Base-by-base conservation (phyloP, 2,797 vertebrate species). In the Hypotaenidia okinawae region DNA sequence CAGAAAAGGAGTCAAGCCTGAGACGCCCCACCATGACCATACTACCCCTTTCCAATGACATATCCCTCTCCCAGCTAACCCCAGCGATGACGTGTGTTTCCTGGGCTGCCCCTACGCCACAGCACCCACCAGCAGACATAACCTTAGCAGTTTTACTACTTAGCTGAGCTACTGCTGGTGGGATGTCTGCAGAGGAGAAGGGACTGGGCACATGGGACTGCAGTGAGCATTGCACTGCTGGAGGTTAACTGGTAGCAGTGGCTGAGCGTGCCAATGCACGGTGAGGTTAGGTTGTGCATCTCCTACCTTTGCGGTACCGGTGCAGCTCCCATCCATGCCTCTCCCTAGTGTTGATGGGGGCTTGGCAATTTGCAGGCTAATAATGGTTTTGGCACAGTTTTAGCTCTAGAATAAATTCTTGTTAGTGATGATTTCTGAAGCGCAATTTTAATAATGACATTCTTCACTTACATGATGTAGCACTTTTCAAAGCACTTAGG, bases 381-480 rank as follows among this genome's bases (percentile, higher is more conserved):
- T 81, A 68, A 47, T 35, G 68, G 4, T 90, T 95, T 89, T 83
- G 79, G 91, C 6, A 6, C 72, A 33, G 73, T 78, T 93, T 52
- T 72, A 58, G 87, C 89, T 68, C 8, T 22, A 52, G 82, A 94
- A 89, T 59, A 84, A 94, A 76, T 61, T 62, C 94, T 94, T 73
- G 76, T 72, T 94, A 86, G 69, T 19, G 89, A 59, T 73, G 92
- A 87, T 85, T 95, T 96, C 94, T 91, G 89, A 96, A 96, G 84
- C 66, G 22, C 89, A 86, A 78, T 91, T 95, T 94, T 94, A 93
- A 92, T 93, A 96, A 96, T 95, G 66, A 90, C 84, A 68, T 78
- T 96, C 76, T 78, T 96, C 92, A 86, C 87, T 92, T 89, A 76
- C 73, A 91, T 78, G 79, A 92, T 87, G 91, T 91, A 89, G 89